Evolutionary conservation across 2,888 invertebrate genomes (phyloP).

Genomic region (Neocrepidodera transversa): DNA sequence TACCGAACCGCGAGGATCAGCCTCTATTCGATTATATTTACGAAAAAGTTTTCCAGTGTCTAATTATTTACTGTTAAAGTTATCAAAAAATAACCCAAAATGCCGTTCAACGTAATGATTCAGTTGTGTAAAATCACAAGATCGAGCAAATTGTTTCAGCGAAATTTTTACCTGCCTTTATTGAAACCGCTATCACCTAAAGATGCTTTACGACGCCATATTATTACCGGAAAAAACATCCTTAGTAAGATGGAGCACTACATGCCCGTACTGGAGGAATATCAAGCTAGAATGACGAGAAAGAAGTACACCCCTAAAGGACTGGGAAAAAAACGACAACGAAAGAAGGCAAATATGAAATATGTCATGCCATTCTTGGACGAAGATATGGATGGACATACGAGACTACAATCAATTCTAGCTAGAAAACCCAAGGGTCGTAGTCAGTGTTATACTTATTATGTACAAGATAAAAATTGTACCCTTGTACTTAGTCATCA

Average conservation of each 20-base stretch:
- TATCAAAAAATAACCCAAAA: constrained; percentile 34
- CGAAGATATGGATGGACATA: constrained; percentile 55
- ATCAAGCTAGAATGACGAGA: constrained; percentile 50
- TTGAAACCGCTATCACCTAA: constrained; percentile 82
- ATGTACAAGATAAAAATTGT: constrained; percentile 74
- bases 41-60: constrained; percentile 29
- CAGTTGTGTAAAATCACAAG: constrained; percentile 84
- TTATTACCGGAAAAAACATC: constrained; percentile 80
- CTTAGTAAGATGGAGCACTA: constrained; percentile 78
- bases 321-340: constrained; percentile 54
- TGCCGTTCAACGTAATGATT: constrained; percentile 62
- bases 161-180: constrained; percentile 83
- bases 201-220: constrained; percentile 81
- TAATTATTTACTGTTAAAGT: constrained; percentile 14
- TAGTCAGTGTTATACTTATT: constrained; percentile 73
- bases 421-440: constrained; percentile 64
- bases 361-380: constrained; percentile 56
- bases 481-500: constrained; percentile 76
- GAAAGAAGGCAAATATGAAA: constrained; percentile 52
- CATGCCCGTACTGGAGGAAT: constrained; percentile 75
- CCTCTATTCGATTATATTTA: constrained; percentile 45
- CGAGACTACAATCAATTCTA: constrained; percentile 58
- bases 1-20: constrained; percentile 45
- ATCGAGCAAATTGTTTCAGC: constrained; percentile 78
- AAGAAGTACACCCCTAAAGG: constrained; percentile 55